phyloP scores from a whole-genome alignment of 2,797 vertebrate genomes.

The Chaetodon trifasciatus region DNA sequence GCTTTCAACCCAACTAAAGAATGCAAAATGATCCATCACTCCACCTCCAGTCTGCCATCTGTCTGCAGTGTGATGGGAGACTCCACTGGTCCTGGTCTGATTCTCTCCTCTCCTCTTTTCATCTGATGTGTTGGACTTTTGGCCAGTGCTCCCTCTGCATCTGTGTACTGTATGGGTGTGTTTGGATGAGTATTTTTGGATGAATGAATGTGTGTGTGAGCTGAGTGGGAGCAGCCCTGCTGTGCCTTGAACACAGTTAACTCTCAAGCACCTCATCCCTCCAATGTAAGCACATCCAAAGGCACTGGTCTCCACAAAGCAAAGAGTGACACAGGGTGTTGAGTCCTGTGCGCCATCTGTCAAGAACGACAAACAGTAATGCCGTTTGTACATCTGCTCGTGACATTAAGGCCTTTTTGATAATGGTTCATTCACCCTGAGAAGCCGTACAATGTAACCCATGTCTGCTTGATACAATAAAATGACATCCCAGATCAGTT shows the following conservation, averaged over 20 bases:
- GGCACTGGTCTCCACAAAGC: slow-evolving; percentile 63
- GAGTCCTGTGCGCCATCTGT: slow-evolving; percentile 42
- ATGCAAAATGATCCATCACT: slow-evolving; percentile 81
- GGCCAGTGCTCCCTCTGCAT: slow-evolving; percentile 76
- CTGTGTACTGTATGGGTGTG: slow-evolving; percentile 68
- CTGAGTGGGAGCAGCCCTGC: slow-evolving; percentile 83
- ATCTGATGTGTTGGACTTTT: slow-evolving; percentile 66
- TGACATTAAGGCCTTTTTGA: slow-evolving; percentile 48
- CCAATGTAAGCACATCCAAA: slow-evolving; percentile 47
- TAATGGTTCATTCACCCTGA: slow-evolving; percentile 51
- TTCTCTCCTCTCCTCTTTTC: slow-evolving; percentile 53
- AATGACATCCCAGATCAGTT: slow-evolving; percentile 67
- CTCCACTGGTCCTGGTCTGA: slow-evolving; percentile 72
- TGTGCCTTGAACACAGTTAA: slow-evolving; percentile 81
- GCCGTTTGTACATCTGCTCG: slow-evolving; percentile 51
- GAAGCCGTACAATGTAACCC: slow-evolving; percentile 65
- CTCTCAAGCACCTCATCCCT: slow-evolving; percentile 52
- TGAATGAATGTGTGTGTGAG: slow-evolving; percentile 59
- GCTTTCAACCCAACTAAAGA: slow-evolving; percentile 86
- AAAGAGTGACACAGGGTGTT: slow-evolving; percentile 69
- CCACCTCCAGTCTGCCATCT: slow-evolving; percentile 55
- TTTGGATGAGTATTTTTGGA: slow-evolving; percentile 54
- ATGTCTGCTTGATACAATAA: slow-evolving; percentile 73
- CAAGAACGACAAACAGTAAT: slow-evolving; percentile 52
- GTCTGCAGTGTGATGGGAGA: slow-evolving; percentile 65